Evolutionary conservation across 2,888 invertebrate genomes (phyloP).

Genomic region (Odontocerum albicorne): DNA sequence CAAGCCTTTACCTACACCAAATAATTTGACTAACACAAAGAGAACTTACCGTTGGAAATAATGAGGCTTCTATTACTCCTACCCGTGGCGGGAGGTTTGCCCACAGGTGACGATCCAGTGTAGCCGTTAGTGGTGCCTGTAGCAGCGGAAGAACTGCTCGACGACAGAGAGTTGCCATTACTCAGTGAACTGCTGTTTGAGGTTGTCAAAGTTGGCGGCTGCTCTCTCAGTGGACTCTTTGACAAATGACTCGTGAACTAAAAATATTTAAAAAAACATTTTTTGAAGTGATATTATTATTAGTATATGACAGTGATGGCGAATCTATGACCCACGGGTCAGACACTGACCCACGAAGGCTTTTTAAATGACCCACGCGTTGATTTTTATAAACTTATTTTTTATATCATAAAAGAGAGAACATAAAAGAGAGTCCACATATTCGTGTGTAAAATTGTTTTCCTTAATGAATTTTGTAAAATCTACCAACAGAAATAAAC

Average conservation of each 20-base stretch:
- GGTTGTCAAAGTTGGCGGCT: not conserved
- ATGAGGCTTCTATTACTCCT: conserved; percentile 44
- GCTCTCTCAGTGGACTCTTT: conserved; percentile 15
- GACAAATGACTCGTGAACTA: not conserved
- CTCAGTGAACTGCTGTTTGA: not conserved
- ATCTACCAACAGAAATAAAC: too few species aligned
- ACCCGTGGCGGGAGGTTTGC: conserved; percentile 46
- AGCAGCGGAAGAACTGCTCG: not conserved
- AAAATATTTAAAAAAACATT: too few species aligned
- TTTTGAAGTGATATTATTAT: too few species aligned
- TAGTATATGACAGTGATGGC: too few species aligned
- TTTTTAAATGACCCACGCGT: too few species aligned
- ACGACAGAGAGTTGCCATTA: conserved; percentile 2
- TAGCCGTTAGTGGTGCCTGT: conserved; percentile 35
- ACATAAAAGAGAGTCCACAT: too few species aligned
- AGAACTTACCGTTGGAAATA: conserved; percentile 47
- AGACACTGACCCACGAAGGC: too few species aligned
- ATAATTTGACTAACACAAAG: not conserved
- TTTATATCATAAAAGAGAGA: too few species aligned
- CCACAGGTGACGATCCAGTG: conserved; percentile 38
- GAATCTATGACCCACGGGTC: too few species aligned
- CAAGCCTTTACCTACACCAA: not conserved
- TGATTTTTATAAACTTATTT: too few species aligned
- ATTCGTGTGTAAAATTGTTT: too few species aligned
- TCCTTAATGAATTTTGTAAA: too few species aligned